Evolutionary conservation across 2,113 vertebrate genomes (phyloP).

Genomic region (Prochilodus magdalenae): DNA sequence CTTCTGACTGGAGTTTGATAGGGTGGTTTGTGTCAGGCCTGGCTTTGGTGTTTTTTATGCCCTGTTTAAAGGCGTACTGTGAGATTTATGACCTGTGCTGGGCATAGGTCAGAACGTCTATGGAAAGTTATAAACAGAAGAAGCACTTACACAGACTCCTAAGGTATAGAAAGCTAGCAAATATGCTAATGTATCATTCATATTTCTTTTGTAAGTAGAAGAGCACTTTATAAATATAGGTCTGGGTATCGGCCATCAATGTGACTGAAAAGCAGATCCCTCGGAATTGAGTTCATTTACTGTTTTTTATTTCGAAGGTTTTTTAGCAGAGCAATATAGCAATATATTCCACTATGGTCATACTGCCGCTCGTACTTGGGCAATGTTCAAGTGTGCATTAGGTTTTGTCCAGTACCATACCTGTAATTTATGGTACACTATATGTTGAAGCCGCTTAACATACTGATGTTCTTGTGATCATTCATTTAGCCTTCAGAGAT

Average conservation of each 20-base stretch:
- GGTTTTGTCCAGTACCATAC: neutral
- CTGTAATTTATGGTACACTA: conserved; percentile 26
- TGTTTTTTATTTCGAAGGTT: neutral
- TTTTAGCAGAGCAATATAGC: conserved; percentile 13
- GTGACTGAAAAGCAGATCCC: conserved; percentile 27
- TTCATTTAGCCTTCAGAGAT: neutral
- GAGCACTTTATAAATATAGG: conserved; percentile 50
- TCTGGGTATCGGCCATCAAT: conserved; percentile 27
- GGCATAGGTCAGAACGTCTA: conserved; percentile 18
- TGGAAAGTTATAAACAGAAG: conserved; percentile 19
- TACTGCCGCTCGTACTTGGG: conserved; percentile 2
- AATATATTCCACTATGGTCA: conserved; percentile 37
- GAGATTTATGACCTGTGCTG: conserved; percentile 41
- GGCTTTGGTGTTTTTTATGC: conserved; percentile 45
- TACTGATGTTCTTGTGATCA: conserved; percentile 4
- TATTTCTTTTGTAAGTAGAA: conserved; percentile 6
- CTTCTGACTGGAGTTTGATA: conserved; percentile 58
- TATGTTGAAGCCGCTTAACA: neutral
- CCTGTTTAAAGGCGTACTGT: conserved; percentile 47
- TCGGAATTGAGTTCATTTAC: neutral
- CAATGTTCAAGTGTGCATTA: neutral
- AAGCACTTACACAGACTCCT: neutral
- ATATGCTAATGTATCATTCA: neutral
- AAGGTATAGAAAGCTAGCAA: neutral
- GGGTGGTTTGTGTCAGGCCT: neutral